Evolutionary conservation across 2,888 invertebrate species (phyloP), one percentile per base, ranked within the genome.

Genomic region (Nymphalis polychloros): DNA sequence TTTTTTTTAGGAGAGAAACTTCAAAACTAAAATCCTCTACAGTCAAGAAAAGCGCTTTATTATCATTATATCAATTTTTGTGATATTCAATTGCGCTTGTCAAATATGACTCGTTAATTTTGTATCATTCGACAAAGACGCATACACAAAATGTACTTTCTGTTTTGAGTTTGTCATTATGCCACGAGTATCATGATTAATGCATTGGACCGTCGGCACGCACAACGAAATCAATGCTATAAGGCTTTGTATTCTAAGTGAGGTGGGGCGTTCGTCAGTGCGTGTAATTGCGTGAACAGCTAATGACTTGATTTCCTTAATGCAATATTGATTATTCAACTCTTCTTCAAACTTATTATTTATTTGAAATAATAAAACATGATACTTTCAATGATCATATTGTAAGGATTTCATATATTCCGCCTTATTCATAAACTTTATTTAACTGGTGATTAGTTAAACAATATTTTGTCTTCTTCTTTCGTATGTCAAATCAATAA

Each of bases 171-270:
- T 75, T 77, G 80, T 84, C 80, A 84, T 81, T 82, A 79, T 74
- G 73, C 75, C 59, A 48, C 71, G 72, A 79, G 78, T 77, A 75
- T 80, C 78, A 78, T 77, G 77, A 74, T 76, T 74, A 76, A 79
- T 78, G 76, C 74, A 80, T 81, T 79, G 75, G 76, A 72, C 70
- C 73, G 72, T 67, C 67, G 48, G 62, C 69, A 71, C 66, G 76
- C 74, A 86, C 84, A 88, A 85, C 87, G 82, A 81, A 81, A 78
- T 76, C 80, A 81, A 84, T 82, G 75, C 76, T 76, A 80, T 78
- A 76, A n/a, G 74, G 75, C 84, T 85, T 90, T 89, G 89, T 90
- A 86, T 88, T 88, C 82, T 78, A 85, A 86, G 79, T 79, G 83
- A 85, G 88, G 86, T 80, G 81, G 79, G 84, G 84, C 83, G 79